Base-by-base conservation (phyloP, 1,140 invertebrate species). In the Drosophila parvula region DNA sequence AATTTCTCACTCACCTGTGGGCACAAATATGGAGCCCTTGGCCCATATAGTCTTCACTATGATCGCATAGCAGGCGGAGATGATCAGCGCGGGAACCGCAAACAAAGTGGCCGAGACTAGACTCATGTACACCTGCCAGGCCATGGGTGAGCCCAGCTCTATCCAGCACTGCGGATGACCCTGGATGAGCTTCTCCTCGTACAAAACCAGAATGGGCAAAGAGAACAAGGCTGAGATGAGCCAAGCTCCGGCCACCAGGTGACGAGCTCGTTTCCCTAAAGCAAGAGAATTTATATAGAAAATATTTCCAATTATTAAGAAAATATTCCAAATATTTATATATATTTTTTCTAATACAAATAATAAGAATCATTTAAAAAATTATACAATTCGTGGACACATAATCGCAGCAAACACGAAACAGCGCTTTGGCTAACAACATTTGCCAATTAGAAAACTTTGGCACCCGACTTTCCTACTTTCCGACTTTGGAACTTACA, bases 1-100 rank as follows among this genome's bases (percentile, higher is more conserved):
- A 5, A 30, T 10, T 2, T 28, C 3, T 8, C n/a, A 34, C 74
- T 50, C 71, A 91, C 90, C 90, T 51, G 90, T 93, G 59, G 90
- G 94, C 81, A 93, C 94, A 92, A 92, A 94, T 81, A 67, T 94
- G 84, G 51, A 93, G 89, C 74, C 93, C 92, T 97, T 97, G 2
- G 96, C 95, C 97, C 97, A 98, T 76, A 99, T 98, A 4, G 98
- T 98, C 90, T 95, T 94, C 1, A 99, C 97, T 70, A 99, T 99
- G 70, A 98, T 95, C 9, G 96, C 94, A 92, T 99, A 99, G 91
- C 98, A 99, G 3, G 95, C 95, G 1, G 96, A 95, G 47, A 99
- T 99, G 78, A 98, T 97, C 34, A 98, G 78, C 0, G 98, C 96
- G 0, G 98, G 98, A 16, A 98, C 93, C 30, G 98, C 94, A 93